Conservation (phyloP, 2,888 invertebrate species). For the Dione vanillae region DNA sequence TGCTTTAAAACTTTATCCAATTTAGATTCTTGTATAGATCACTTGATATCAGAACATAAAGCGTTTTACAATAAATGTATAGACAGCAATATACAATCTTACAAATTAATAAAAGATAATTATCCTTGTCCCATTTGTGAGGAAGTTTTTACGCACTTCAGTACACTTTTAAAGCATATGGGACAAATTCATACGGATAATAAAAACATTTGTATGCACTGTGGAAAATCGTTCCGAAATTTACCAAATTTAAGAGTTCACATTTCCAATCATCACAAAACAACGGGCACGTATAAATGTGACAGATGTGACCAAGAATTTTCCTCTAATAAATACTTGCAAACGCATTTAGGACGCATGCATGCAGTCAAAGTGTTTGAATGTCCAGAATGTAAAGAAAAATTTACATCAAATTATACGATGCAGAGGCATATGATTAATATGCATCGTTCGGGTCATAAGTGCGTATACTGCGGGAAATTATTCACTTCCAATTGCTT, state of each 20-base stretch:
- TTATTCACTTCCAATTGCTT: slow-evolving; percentile 66
- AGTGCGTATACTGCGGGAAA: slow-evolving; percentile 64
- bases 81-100: slow-evolving; percentile 59
- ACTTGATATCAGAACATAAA: slow-evolving; percentile 60
- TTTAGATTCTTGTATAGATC: slow-evolving; percentile 58
- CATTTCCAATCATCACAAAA: slow-evolving; percentile 58
- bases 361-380: slow-evolving; percentile 62
- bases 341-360: slow-evolving; percentile 59
- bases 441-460: slow-evolving; percentile 64
- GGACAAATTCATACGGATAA: slow-evolving; percentile 64
- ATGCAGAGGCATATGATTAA: slow-evolving; percentile 63
- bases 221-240: slow-evolving; percentile 64
- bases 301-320: slow-evolving; percentile 58
- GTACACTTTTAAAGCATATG: slow-evolving; percentile 64
- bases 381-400: slow-evolving; percentile 65
- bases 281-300: slow-evolving; percentile 57
- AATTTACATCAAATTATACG: slow-evolving; percentile 63
- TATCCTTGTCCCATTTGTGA: slow-evolving; percentile 65
- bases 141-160: slow-evolving; percentile 61
- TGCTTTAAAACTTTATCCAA: slow-evolving; percentile 56
- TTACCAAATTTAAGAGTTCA: slow-evolving; percentile 66
- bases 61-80: slow-evolving; percentile 57
- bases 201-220: slow-evolving; percentile 65
- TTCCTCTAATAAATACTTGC: slow-evolving; percentile 55
- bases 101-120: slow-evolving; percentile 61